Conservation (phyloP, 2,113 vertebrate genomes). For the Malurus elegans region DNA sequence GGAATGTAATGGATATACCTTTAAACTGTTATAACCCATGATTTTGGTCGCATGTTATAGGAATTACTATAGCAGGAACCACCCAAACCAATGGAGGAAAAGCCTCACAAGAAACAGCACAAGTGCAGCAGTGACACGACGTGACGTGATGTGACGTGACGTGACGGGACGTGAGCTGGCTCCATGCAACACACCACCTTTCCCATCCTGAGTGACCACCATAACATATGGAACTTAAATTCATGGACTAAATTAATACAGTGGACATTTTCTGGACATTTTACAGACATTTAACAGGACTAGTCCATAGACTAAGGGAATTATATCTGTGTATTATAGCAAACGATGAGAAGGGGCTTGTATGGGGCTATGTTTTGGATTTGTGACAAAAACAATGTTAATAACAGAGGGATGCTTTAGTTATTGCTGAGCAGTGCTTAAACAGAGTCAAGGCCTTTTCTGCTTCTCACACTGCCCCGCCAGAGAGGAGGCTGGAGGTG, state of each 20-base stretch:
- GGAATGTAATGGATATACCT: neutral
- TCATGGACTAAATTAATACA: neutral
- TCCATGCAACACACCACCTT: too few species aligned
- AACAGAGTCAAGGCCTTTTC: neutral
- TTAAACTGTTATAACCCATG: too few species aligned
- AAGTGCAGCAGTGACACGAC: too few species aligned
- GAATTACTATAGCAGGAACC: too few species aligned
- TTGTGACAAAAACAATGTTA: neutral
- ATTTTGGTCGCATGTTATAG: too few species aligned
- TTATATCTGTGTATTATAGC: neutral
- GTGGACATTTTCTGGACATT: neutral
- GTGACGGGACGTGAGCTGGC: too few species aligned
- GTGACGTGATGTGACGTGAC: too few species aligned
- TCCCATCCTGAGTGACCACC: neutral
- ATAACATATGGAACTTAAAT: too few species aligned
- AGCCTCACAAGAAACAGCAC: too few species aligned
- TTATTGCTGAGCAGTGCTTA: neutral
- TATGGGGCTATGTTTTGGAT: neutral
- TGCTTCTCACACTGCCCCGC: neutral
- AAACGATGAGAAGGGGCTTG: neutral
- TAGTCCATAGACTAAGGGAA: neutral
- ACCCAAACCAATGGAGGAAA: too few species aligned
- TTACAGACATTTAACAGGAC: neutral
- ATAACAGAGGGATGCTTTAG: neutral
- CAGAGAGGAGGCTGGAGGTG: too few species aligned